Percentiles rank a stretch among this genome's conserved stretches.
Conservation (phyloP, 1,140 invertebrate genomes). For the Leptinotarsa undecemlineata region DNA sequence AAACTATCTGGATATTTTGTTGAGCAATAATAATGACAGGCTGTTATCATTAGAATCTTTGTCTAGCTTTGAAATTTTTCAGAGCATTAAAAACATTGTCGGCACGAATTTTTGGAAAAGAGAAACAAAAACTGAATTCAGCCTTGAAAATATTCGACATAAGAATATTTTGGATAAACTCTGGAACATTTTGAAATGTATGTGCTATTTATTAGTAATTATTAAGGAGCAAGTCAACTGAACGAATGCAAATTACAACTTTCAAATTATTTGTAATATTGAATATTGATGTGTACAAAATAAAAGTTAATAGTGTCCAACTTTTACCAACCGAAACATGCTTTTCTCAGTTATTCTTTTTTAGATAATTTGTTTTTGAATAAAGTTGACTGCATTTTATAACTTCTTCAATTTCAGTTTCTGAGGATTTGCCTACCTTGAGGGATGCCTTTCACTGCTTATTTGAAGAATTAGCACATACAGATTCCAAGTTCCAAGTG, state of each 20-base stretch:
- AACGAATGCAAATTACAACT: neutral
- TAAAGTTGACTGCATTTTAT: neutral
- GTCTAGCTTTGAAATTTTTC: constrained; percentile 27
- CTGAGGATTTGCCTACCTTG: constrained; percentile 30
- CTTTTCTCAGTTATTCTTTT: no score
- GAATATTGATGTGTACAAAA: no score
- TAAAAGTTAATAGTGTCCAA: no score
- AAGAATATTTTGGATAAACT: constrained; percentile 34
- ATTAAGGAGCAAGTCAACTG: constrained; percentile 22
- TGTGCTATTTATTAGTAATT: neutral
- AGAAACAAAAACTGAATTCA: constrained; percentile 15
- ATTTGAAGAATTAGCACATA: constrained; percentile 34
- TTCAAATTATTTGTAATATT: neutral
- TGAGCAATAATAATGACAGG: neutral
- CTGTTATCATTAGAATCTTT: constrained; percentile 16
- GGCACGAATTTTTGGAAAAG: constrained; percentile 20
- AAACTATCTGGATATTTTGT: constrained; percentile 20
- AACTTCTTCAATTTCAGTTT: constrained; percentile 28
- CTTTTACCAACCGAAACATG: no score
- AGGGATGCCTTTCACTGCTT: constrained; percentile 35
- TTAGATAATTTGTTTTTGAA: neutral
- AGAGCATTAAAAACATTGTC: constrained; percentile 29
- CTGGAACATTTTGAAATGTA: constrained; percentile 35
- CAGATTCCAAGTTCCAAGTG: constrained; percentile 4
- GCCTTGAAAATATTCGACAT: constrained; percentile 33